A percentile compares a stretch with the other conserved stretches of the same genome.
phyloP scores from a whole-genome alignment of 2,888 invertebrate species.

The Hermaeophaga mercurialis region DNA sequence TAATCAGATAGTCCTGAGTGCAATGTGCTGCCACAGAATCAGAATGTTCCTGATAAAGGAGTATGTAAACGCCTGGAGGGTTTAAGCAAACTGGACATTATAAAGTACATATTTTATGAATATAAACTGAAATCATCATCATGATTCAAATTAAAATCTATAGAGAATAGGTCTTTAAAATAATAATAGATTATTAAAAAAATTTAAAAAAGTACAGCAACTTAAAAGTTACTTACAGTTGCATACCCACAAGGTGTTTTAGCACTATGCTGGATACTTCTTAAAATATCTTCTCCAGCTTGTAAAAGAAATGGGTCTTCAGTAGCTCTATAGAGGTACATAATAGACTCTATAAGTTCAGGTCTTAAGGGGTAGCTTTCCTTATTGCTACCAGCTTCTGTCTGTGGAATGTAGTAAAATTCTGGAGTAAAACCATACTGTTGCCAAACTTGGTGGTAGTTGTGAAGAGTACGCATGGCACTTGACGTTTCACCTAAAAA shows the following conservation, averaged over 20 bases:
- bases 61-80: too few species aligned
- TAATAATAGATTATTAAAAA: too few species aligned
- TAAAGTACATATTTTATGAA: too few species aligned
- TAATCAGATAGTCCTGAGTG: too few species aligned
- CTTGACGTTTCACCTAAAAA: slow-evolving; percentile 80
- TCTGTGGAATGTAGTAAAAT: slow-evolving; percentile 92
- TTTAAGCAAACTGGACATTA: too few species aligned
- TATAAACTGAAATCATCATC: too few species aligned
- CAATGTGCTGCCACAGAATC: too few species aligned
- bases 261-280: slow-evolving; percentile 92
- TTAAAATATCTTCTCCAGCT: slow-evolving; percentile 91
- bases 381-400: slow-evolving; percentile 81
- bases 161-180: too few species aligned
- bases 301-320: slow-evolving; percentile 90
- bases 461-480: slow-evolving; percentile 91
- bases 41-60: too few species aligned
- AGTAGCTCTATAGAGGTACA: slow-evolving; percentile 94
- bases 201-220: too few species aligned
- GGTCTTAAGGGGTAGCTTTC: slow-evolving; percentile 95
- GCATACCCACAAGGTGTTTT: slow-evolving; percentile 97
- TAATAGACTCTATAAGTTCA: slow-evolving; percentile 94
- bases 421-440: slow-evolving; percentile 98
- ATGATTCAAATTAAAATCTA: too few species aligned
- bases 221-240: slow-evolving; percentile 75
- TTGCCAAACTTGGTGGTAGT: slow-evolving; percentile 96